Percentiles rank a stretch among this genome's conserved stretches.
phyloP scores from a whole-genome alignment of 2,113 vertebrate species.

The Cynocephalus volans region DNA sequence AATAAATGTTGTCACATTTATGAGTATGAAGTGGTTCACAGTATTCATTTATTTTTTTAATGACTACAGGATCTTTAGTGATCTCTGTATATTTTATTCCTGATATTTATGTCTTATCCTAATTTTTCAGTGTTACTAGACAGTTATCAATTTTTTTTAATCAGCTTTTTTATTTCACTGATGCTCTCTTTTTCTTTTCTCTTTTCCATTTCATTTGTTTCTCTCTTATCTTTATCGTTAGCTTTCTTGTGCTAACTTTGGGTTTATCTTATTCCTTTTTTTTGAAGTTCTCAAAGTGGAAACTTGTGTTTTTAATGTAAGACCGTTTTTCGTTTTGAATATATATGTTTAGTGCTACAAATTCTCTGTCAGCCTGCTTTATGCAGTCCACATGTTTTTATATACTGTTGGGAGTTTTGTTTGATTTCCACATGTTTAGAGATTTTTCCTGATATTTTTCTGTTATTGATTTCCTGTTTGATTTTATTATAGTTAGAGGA shows the following conservation, averaged over 20 bases:
- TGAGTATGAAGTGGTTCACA: too few relatives aligned
- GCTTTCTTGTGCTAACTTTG: not conserved
- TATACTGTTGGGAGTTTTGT: too few relatives aligned
- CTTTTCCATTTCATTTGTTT: not conserved
- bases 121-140: not conserved
- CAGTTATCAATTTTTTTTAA: not conserved
- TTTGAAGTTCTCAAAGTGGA: too few relatives aligned
- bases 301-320: not conserved
- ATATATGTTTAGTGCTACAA: not conserved
- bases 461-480: too few relatives aligned
- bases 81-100: not conserved
- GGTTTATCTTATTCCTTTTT: not conserved
- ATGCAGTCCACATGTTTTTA: not conserved
- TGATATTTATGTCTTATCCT: not conserved
- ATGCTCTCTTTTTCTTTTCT: not conserved
- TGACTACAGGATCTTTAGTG: not conserved
- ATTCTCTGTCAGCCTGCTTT: not conserved
- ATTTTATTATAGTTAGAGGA: too few relatives aligned
- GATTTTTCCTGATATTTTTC: too few relatives aligned
- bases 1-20: too few relatives aligned
- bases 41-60: not conserved
- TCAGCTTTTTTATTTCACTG: not conserved
- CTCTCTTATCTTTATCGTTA: not conserved
- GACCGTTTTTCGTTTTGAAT: not conserved
- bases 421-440: too few relatives aligned